Base-by-base conservation (phyloP, 2,113 vertebrate genomes). In the Tamias sibiricus region DNA sequence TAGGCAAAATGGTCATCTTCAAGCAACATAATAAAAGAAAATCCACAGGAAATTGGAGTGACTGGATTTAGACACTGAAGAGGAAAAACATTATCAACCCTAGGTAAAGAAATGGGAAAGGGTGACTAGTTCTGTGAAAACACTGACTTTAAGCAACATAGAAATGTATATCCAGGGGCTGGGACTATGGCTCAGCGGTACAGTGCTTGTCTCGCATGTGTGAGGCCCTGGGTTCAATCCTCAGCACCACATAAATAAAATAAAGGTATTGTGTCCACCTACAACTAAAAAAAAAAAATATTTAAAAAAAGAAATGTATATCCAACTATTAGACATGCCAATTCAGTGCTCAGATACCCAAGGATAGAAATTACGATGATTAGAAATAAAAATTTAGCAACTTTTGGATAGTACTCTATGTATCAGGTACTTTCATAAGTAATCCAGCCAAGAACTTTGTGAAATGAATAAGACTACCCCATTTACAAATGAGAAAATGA, bases 401-500 rank as follows among this genome's bases (percentile, higher is more conserved):
- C 30, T 83, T 83, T 69, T 42, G 9, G 28, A 69, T 7, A 42
- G 40, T 24, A 12, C 4, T 69, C 2, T 74, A n/a, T 40, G 68
- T 87, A 49, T 64, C n/a, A 82, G 87, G 20, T 35, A 69, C 13
- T 85, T 94, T 94, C 47, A 72, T 68, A 68, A 68, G 69, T 59
- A 28, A 86, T 66, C 90, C 19, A 37, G 6, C 74, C 81, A 75
- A 86, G 66, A 66, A 42, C 7, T 24, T 68, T 82, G 11, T 35
- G 30, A 82, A 74, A 74, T 8, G 32, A 8, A 30, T 47, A 72
- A 42, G 26, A 44, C 49, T 74, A 62, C 13, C 42, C 57, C 62
- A 90, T 66, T 82, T 42, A 89, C 40, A 94, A 74, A 57, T 2
- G 4, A 91, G 59, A 91, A 93, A 85, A 69, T 40, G n/a, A 94